Evolutionary conservation across 2,797 vertebrate species (phyloP).

Genomic region (Botia almorhae): DNA sequence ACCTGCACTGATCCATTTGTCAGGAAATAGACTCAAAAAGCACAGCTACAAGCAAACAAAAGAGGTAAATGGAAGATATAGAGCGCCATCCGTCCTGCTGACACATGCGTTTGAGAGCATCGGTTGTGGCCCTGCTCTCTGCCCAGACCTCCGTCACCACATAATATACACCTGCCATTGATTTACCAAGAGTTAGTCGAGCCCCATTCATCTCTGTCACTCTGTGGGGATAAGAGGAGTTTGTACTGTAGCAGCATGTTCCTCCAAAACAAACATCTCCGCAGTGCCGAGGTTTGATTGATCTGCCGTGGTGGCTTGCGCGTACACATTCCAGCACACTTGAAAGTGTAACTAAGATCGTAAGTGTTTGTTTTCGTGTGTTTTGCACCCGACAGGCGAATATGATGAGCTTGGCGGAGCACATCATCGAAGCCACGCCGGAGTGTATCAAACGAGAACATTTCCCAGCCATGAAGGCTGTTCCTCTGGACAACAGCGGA

Average conservation of each 20-base stretch:
- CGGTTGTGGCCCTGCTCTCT: constrained; percentile 28
- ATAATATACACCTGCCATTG: constrained; percentile 79
- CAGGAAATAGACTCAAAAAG: constrained; percentile 23
- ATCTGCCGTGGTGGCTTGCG: constrained; percentile 31
- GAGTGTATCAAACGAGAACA: constrained; percentile 97
- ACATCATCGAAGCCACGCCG: constrained; percentile 97
- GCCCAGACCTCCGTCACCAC: constrained; percentile 69
- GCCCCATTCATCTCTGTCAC: constrained; percentile 71
- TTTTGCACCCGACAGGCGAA: constrained; percentile 80
- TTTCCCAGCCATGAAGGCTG: constrained; percentile 84
- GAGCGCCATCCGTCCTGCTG: constrained; percentile 44
- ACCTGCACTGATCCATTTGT: constrained; percentile 4
- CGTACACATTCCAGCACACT: constrained; percentile 10
- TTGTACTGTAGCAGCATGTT: constrained; percentile 24
- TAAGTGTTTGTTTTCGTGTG: constrained; percentile 24
- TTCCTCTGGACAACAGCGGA: constrained; percentile 82
- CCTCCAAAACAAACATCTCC: constrained; percentile 45
- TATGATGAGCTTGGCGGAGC: constrained; percentile 98
- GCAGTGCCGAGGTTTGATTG: constrained; percentile 34
- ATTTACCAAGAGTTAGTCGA: constrained; percentile 70
- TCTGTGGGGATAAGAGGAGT: constrained; percentile 21
- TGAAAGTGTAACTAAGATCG: constrained; percentile 15
- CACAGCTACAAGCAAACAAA: constrained; percentile 8
- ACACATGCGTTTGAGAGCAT: constrained; percentile 44
- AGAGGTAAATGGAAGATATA: constrained; percentile 36